Percentiles rank a stretch among this genome's conserved stretches.
These are phyloP conservation scores for Liasis olivaceus DNA, from an alignment of 2,797 vertebrate genomes.

Conservation along the genomic window DNA sequence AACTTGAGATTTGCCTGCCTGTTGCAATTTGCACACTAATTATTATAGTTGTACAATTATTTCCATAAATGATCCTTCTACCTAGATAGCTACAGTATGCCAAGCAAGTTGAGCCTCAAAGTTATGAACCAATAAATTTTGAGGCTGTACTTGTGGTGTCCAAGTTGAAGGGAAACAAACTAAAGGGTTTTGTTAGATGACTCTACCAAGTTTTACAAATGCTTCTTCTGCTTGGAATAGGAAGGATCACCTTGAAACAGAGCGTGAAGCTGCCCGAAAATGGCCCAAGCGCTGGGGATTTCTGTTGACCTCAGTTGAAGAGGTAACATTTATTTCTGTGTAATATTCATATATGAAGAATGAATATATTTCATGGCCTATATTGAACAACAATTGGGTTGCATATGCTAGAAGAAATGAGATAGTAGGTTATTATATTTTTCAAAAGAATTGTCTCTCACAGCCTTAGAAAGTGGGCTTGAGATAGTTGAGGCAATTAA, in stretches of 20 bases:
- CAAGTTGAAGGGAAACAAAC: background rate
- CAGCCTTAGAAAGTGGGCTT: background rate
- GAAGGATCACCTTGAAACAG: conserved; percentile 69
- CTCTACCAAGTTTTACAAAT: background rate
- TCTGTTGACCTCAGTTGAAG: conserved; percentile 66
- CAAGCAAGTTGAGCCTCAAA: background rate
- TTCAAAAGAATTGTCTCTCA: background rate
- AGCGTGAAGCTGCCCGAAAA: conserved; percentile 66
- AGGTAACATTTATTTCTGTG: conserved; percentile 66
- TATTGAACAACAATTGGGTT: background rate
- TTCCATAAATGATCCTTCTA: too few species aligned
- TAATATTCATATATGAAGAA: background rate
- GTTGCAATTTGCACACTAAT: too few species aligned
- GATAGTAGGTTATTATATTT: too few species aligned
- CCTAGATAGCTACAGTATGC: background rate
- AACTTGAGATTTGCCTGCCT: too few species aligned
- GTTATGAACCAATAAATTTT: background rate
- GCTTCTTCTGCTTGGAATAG: conserved; percentile 60
- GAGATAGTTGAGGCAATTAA: background rate
- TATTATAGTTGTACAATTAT: too few species aligned
- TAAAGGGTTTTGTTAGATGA: background rate
- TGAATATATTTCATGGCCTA: background rate
- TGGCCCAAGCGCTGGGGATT: conserved; percentile 87
- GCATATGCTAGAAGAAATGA: background rate
- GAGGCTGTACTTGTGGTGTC: background rate